Evolutionary conservation across 2,113 vertebrate genomes (phyloP).

Genomic region (Climacteris rufus): DNA sequence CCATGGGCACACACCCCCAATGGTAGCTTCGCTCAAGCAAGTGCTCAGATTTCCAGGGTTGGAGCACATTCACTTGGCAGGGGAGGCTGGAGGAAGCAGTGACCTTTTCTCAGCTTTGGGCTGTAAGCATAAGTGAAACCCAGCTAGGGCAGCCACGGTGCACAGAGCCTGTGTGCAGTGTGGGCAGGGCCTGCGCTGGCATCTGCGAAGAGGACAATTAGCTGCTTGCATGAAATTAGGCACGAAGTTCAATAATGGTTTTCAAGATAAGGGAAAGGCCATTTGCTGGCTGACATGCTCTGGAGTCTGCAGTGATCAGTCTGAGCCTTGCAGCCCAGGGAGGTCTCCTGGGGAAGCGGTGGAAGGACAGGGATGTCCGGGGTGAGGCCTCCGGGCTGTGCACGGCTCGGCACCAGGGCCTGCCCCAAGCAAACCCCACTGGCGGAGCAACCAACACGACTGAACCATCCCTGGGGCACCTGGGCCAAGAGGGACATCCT

Average conservation of each 20-base stretch:
- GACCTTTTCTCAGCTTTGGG: neutral
- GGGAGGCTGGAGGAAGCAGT: neutral
- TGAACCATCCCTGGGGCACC: neutral
- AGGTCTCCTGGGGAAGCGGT: neutral
- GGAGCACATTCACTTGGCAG: neutral
- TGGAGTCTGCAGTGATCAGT: neutral
- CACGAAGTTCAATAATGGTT: neutral
- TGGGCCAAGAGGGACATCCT: neutral
- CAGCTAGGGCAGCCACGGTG: neutral
- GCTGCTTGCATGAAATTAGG: neutral
- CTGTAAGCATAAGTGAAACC: neutral
- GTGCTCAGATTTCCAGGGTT: neutral
- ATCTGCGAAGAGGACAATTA: neutral
- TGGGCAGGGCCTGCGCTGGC: neutral
- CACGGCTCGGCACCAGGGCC: rapidly evolving
- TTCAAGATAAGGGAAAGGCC: neutral
- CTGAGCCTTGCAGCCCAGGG: neutral
- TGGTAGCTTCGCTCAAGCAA: neutral
- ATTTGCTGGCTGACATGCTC: neutral
- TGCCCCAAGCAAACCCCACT: neutral
- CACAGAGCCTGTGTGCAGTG: neutral
- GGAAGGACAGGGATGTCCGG: neutral
- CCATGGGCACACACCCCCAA: neutral
- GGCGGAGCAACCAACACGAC: rapidly evolving
- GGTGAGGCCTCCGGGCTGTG: rapidly evolving